Evolutionary conservation across 2,888 invertebrate species (phyloP), one percentile per base, ranked within the genome.

Genomic region (Agrochola lychnidis): DNA sequence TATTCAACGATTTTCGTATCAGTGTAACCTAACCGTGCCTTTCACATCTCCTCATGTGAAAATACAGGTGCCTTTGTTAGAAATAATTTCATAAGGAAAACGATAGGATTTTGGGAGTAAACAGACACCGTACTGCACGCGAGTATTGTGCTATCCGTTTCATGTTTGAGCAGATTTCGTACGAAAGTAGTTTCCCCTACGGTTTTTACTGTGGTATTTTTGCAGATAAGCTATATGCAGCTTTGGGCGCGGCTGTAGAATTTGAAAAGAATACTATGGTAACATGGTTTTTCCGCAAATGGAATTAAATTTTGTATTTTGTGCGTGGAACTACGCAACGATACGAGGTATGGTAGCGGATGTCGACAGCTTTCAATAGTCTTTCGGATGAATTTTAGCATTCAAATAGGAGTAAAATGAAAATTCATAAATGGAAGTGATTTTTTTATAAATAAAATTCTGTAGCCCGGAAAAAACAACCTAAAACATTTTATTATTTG

Each of bases 11-110:
- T 83, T 79, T 71, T 73, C 62, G 61, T 53, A 14, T 7, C 70
- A 59, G 22, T 76, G 68, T 64, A 36, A n/a, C n/a, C n/a, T n/a
- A n/a, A n/a, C n/a, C n/a, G n/a, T n/a, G 51, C 67, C 40, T 70
- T 76, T 82, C 68, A 69, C 51, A 36, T 53, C 40, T 68, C 30
- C 62, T 79, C 74, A 83, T 70, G 86, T 70, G 86, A 80, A 80
- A 75, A 77, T 80, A 69, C 76, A 73, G 72, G 74, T 77, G 76
- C 68, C 30, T 73, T 80, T 80, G 80, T 77, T 62, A 56, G 61
- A 77, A 84, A 80, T 83, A 80, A 83, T 86, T 86, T 86, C 61
- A 77, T 73, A 71, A 84, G 83, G 82, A 83, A 85, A 84, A 83
- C 72, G 74, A 73, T 68, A 64, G 68, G 59, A 73, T 73, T 75